Percentiles rank a stretch among this genome's conserved stretches.
These are phyloP conservation scores for Eulithis testata DNA, from an alignment of 2,888 invertebrate species.

Conservation along the genomic window DNA sequence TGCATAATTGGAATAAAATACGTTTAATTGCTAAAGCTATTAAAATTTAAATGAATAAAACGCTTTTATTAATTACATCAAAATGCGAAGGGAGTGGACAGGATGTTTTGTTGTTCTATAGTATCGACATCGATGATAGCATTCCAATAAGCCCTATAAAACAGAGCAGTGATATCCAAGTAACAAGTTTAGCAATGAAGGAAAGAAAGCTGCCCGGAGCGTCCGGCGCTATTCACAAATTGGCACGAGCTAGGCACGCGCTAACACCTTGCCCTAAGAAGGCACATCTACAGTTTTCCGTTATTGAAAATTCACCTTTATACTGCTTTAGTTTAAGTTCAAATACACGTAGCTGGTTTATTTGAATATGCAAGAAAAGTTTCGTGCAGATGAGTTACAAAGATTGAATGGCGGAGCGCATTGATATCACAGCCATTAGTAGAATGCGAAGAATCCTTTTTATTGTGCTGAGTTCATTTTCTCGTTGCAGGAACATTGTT, in stretches of 20 bases:
- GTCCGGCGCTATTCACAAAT: conserved; percentile 82
- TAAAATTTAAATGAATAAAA: conserved; percentile 33
- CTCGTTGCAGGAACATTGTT: conserved; percentile 38
- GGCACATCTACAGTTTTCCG: conserved; percentile 42
- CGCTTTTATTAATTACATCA: conserved; percentile 30
- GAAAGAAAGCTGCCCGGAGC: conserved; percentile 81
- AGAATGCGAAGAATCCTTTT: conserved; percentile 66
- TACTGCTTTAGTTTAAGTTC: conserved; percentile 16
- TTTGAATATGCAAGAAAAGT: conserved; percentile 31
- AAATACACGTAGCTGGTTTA: conserved; percentile 29
- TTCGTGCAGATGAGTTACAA: conserved; percentile 59
- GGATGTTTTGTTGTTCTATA: conserved; percentile 22
- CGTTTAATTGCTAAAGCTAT: conserved; percentile 36
- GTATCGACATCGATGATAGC: conserved; percentile 61
- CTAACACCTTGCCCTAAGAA: conserved; percentile 48
- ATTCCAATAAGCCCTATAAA: conserved; percentile 61
- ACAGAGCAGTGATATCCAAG: conserved; percentile 75
- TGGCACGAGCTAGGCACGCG: conserved; percentile 83
- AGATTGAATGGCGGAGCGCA: conserved; percentile 76
- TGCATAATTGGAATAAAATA: conserved; percentile 41
- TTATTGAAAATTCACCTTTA: conserved; percentile 47
- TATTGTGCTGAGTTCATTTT: conserved; percentile 60
- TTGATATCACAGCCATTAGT: conserved; percentile 74
- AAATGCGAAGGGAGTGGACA: conserved; percentile 32
- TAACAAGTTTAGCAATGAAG: conserved; percentile 80